Base-by-base conservation (phyloP, 1,140 invertebrate genomes). In the Drosophila jambulina region DNA sequence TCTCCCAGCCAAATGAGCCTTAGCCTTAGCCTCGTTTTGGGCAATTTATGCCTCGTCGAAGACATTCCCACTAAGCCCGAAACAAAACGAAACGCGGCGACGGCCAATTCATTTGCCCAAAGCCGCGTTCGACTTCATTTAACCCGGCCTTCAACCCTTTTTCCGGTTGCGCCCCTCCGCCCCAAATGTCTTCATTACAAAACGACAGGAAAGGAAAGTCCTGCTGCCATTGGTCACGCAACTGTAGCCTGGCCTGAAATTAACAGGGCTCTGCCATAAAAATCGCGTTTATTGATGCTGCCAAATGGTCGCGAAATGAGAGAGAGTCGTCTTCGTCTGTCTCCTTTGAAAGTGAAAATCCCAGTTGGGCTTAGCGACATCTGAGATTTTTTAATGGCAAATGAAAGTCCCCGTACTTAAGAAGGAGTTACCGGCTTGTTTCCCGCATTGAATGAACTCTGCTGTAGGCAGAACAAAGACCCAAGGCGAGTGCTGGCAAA, bases 201-300 rank as follows among this genome's bases (percentile, higher is more conserved):
- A 74, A 60, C 68, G 9, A 59, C 71, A 72, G 45, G 43, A 72
- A 58, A 51, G 53, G 3, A 60, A 56, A 63, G 68, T 78, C 77
- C 82, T 78, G 42, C 36, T 38, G 65, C 46, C 68, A 74, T 90
- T 90, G 82, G 85, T 90, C 85, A 90, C 86, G 85, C 85, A 90
- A 88, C 85, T 90, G 85, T 84, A 53, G 80, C 60, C 76, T 67
- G 82, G 42, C 62, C 56, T 48, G 57, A 87, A 88, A 88, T 88
- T 85, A 88, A 88, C 84, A 78, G 51, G 75, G 19, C 62, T 71
- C 75, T 42, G 70, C 83, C 75, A 91, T 90, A 90, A 90, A 90
- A 90, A 85, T 90, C 62, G 85, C 85, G 85, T 90, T 90, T 90
- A 90, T 90, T 90, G 85, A 82, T 82, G 84, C 81, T 78, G 70